phyloP scores from a whole-genome alignment of 2,888 invertebrate species.

The Brachyptera putata region DNA sequence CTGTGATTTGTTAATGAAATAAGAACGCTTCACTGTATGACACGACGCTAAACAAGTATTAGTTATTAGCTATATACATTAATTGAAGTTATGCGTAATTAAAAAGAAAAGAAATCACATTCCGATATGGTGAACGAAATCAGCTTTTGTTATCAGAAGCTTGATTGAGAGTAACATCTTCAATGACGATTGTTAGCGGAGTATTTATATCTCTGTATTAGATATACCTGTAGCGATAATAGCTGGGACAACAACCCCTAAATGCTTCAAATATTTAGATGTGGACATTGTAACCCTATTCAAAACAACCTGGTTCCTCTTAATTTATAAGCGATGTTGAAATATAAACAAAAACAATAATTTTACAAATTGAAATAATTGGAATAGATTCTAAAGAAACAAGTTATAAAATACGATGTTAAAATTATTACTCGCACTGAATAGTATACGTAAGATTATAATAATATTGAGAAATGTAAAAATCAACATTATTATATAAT shows the following conservation, averaged over 20 bases:
- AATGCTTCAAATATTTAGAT: not conserved
- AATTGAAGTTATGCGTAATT: not conserved
- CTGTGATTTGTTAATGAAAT: constrained; percentile 12
- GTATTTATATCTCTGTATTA: too few relatives aligned
- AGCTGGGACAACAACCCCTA: too few relatives aligned
- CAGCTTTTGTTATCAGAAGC: too few relatives aligned
- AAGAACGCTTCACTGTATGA: constrained; percentile 3
- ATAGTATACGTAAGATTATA: not conserved
- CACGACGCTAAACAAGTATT: too few relatives aligned
- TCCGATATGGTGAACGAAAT: too few relatives aligned
- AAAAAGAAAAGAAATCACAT: not conserved
- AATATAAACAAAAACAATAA: not conserved
- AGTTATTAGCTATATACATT: too few relatives aligned
- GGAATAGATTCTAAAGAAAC: not conserved
- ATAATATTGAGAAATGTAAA: not conserved
- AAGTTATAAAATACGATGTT: not conserved
- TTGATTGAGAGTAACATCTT: too few relatives aligned
- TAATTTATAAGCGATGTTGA: constrained; percentile 4
- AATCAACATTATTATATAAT: not conserved
- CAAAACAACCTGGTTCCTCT: not conserved
- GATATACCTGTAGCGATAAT: too few relatives aligned
- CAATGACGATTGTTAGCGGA: too few relatives aligned
- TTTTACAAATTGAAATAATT: not conserved
- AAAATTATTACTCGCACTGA: too few relatives aligned
- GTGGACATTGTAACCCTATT: not conserved